Percentiles rank a stretch among this genome's conserved stretches.
These are phyloP conservation scores for Molothrus aeneus DNA, from an alignment of 2,797 vertebrate species.

Conservation along the genomic window DNA sequence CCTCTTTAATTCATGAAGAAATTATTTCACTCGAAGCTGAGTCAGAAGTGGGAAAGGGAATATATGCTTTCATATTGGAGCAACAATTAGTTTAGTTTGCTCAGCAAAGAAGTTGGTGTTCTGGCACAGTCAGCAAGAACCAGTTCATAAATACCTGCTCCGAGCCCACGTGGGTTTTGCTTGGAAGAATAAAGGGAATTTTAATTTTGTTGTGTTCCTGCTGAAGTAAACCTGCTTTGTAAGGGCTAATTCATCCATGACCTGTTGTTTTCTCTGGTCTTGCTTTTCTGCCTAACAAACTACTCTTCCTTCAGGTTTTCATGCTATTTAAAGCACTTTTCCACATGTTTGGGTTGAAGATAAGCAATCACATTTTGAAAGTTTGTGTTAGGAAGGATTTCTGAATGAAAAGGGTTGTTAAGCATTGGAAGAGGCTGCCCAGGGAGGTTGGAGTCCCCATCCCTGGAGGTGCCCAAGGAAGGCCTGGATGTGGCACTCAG, in stretches of 20 bases:
- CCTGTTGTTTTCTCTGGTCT: background rate
- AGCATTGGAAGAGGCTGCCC: background rate
- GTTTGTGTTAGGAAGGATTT: background rate
- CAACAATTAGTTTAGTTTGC: conserved; percentile 12
- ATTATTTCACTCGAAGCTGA: background rate
- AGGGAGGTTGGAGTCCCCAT: background rate
- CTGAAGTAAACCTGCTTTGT: background rate
- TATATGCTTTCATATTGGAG: background rate
- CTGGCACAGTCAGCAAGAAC: background rate
- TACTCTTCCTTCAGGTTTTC: no score
- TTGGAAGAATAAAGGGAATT: background rate
- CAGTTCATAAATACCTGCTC: background rate
- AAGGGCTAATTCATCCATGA: background rate
- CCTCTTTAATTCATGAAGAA: background rate
- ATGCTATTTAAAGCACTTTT: background rate
- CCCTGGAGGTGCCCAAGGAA: background rate
- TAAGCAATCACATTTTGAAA: background rate
- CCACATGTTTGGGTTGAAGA: background rate
- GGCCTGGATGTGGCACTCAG: background rate
- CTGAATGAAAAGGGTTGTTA: no score
- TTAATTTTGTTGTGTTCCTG: background rate
- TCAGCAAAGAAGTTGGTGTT: conserved; percentile 16
- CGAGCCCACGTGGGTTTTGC: background rate
- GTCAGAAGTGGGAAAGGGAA: background rate
- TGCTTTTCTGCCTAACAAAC: background rate